A percentile compares a stretch with the other conserved stretches of the same genome.
These are phyloP conservation scores for Rhyzopertha dominica DNA, from an alignment of 1,140 invertebrate genomes.

Conservation along the genomic window DNA sequence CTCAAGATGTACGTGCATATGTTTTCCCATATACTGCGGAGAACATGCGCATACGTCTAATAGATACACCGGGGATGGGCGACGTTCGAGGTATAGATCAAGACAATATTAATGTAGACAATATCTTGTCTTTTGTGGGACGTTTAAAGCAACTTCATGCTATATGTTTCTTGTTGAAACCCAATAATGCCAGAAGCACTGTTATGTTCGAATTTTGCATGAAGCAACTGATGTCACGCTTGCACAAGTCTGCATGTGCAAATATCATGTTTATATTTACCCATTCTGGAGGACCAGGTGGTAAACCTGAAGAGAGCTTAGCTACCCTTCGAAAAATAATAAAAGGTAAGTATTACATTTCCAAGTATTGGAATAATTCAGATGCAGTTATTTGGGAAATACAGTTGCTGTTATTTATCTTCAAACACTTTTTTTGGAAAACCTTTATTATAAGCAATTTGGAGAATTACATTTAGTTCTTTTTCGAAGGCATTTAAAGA, in stretches of 20 bases:
- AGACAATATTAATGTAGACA: conserved; percentile 37
- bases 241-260: conserved; percentile 33
- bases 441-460: too few relatives aligned
- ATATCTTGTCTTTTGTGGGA: conserved; percentile 33
- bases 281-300: conserved; percentile 30
- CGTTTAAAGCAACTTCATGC: conserved; percentile 32
- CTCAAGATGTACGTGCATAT: conserved; percentile 37
- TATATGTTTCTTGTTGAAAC: conserved; percentile 35
- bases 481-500: too few relatives aligned
- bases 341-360: neutral
- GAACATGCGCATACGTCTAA: conserved; percentile 27
- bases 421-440: too few relatives aligned
- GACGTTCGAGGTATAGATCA: conserved; percentile 33
- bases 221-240: conserved; percentile 31
- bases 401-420: too few relatives aligned
- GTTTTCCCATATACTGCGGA: conserved; percentile 29
- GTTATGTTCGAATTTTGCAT: conserved; percentile 36
- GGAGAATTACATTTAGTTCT: too few relatives aligned
- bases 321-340: conserved; percentile 17
- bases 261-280: conserved; percentile 41
- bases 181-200: conserved; percentile 27
- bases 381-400: neutral
- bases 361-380: neutral
- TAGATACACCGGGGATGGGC: conserved; percentile 38
- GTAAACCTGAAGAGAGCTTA: conserved; percentile 31